Percentiles rank a stretch among this genome's conserved stretches.
phyloP scores from a whole-genome alignment of 2,888 invertebrate species.

The Antheraea yamamai region DNA sequence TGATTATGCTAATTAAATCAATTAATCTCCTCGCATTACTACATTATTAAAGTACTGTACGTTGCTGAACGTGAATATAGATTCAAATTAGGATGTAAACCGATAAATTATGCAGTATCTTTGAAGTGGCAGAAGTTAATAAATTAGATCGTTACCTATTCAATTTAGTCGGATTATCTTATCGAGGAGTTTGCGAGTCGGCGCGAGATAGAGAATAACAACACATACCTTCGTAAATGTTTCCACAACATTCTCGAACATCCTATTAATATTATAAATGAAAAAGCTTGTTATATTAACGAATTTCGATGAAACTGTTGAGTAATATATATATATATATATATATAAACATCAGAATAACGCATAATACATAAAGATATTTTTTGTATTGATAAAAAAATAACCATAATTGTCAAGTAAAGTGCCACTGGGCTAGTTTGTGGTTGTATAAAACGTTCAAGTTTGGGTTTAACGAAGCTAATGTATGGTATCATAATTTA shows the following conservation, averaged over 20 bases:
- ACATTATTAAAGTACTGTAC: background rate
- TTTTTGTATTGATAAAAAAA: too few species aligned
- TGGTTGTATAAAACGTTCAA: too few species aligned
- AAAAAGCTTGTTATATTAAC: too few species aligned
- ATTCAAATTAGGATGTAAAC: constrained; percentile 13
- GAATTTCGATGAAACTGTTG: too few species aligned
- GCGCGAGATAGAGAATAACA: constrained; percentile 43
- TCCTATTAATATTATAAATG: constrained; percentile 6
- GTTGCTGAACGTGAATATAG: background rate
- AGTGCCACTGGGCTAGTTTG: too few species aligned
- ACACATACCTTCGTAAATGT: constrained; percentile 40
- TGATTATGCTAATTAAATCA: background rate
- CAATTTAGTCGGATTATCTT: constrained; percentile 61
- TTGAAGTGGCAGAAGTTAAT: constrained; percentile 40
- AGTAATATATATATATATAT: too few species aligned
- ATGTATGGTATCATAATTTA: too few species aligned
- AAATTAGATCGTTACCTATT: constrained; percentile 41
- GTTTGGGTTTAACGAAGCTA: too few species aligned
- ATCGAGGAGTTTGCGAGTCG: constrained; percentile 45
- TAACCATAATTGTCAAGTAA: too few species aligned
- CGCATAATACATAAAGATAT: too few species aligned
- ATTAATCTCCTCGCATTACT: background rate
- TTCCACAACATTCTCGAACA: constrained; percentile 34
- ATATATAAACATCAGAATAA: too few species aligned
- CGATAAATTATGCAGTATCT: constrained; percentile 41